Base-by-base conservation (phyloP, 2,888 invertebrate species). In the Nomada hirtipes region DNA sequence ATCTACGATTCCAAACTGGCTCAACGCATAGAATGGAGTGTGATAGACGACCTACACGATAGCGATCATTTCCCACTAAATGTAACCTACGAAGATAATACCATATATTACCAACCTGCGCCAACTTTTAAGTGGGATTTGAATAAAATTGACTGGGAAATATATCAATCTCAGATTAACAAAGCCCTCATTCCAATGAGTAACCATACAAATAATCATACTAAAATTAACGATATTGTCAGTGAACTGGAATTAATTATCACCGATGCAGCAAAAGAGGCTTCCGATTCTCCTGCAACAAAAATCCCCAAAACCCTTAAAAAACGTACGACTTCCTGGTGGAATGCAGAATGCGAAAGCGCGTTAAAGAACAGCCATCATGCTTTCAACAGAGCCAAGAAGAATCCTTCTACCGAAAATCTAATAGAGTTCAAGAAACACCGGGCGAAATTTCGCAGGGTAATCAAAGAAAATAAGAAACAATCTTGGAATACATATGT, bases 11-110 rank as follows among this genome's bases (percentile, higher is more conserved):
- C 71, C 20, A 26, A 63, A 63, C 18, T 72, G 23, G 44, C 44
- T 23, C 44, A 59, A n/a, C 15, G 44, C 0, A 47, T 63, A 10
- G 7, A 72, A 0, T 72, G 55, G 55, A 4, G 42, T 63, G 2
- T 18, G n/a, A 18, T 65, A 26, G 29, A 50, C 11, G 1, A 59
- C 50, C 36, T 65, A 50, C 23, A 73, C 10, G 57, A 60, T n/a
- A 73, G 73, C 13, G 59, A 65, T 10, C 65, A 73, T 15, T 65
- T 59, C 7, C 50, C 65, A 47, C 50, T 50, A 4, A 57, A 73
- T 29, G 50, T 65, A 50, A 18, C 18, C 0, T 59, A 11, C 7
- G 59, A 53, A 20, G 57, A 65, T 23, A 29, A 73, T 18, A 47
- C 4, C 44, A 2, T 20, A 36, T 36, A 36, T 7, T 29, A 10